phyloP scores from a whole-genome alignment of 2,888 invertebrate genomes.

The Buathra laborator region DNA sequence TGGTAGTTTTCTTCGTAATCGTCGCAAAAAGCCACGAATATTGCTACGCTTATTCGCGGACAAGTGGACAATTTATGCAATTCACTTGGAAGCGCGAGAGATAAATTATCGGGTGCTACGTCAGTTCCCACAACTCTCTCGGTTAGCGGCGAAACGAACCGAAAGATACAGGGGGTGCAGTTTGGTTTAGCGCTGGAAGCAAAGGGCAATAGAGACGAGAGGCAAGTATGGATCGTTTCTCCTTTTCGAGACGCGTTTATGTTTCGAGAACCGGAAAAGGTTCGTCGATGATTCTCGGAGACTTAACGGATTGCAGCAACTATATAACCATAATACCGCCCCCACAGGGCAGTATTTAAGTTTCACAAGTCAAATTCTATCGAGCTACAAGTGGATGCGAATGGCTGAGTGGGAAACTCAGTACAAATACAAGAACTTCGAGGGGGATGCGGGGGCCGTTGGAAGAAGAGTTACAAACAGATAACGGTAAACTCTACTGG shows the following conservation, averaged over 20 bases:
- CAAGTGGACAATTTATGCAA: neutral
- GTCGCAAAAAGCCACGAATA: neutral
- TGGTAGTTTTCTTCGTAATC: neutral
- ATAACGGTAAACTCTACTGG: too few species aligned
- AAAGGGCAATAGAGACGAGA: neutral
- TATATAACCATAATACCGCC: too few species aligned
- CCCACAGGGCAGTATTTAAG: too few species aligned
- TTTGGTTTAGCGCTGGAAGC: neutral
- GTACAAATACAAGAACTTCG: too few species aligned
- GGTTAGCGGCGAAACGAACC: neutral
- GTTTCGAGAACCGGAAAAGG: neutral
- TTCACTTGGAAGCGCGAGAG: neutral
- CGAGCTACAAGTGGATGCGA: too few species aligned
- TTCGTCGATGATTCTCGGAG: neutral
- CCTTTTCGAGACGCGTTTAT: neutral
- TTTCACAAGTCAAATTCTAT: too few species aligned
- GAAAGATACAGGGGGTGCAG: neutral
- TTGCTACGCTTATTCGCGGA: neutral
- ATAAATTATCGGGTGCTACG: neutral
- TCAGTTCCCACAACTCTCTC: neutral
- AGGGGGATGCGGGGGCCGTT: too few species aligned
- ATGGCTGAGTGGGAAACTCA: too few species aligned
- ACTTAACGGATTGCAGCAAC: too few species aligned
- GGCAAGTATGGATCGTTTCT: neutral
- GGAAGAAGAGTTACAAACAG: too few species aligned